A percentile compares a stretch with the other conserved stretches of the same genome.
Evolutionary conservation across 2,797 vertebrate genomes (phyloP).

Genomic region (Mormyrus hasselquistii): DNA sequence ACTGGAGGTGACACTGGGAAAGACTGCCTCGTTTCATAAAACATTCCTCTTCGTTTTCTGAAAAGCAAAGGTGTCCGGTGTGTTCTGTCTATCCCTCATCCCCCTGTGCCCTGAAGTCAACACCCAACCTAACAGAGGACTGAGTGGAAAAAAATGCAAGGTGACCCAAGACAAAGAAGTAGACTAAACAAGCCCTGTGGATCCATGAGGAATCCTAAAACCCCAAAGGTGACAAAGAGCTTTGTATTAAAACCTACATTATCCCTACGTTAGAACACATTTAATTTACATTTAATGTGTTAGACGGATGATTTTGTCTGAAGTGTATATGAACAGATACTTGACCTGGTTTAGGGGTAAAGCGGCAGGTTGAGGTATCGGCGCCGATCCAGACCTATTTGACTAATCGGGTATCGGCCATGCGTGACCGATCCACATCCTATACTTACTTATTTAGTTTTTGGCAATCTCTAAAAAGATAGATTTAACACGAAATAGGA

Average conservation of each 20-base stretch:
- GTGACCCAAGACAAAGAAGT: not conserved
- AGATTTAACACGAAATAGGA: no score
- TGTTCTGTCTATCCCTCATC: not conserved
- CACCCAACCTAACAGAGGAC: not conserved
- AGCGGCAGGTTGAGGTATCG: not conserved
- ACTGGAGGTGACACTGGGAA: slow-evolving; percentile 61
- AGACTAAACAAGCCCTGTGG: not conserved
- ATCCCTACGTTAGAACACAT: not conserved
- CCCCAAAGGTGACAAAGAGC: not conserved
- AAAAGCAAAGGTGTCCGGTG: not conserved
- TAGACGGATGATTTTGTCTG: not conserved
- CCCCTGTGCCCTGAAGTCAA: not conserved
- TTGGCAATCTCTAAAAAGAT: no score
- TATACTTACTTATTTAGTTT: no score
- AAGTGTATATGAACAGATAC: not conserved
- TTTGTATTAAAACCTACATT: not conserved
- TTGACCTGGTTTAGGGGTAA: not conserved
- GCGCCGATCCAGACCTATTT: no score
- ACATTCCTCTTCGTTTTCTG: slow-evolving; percentile 40
- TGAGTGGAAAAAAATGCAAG: not conserved
- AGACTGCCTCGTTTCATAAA: slow-evolving; percentile 66
- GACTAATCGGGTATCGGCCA: no score
- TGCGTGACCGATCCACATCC: no score
- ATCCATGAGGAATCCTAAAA: not conserved
- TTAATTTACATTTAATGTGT: not conserved